These are phyloP conservation scores for Yponomeuta plumbellus DNA, from an alignment of 2,888 invertebrate species.

Conservation along the genomic window DNA sequence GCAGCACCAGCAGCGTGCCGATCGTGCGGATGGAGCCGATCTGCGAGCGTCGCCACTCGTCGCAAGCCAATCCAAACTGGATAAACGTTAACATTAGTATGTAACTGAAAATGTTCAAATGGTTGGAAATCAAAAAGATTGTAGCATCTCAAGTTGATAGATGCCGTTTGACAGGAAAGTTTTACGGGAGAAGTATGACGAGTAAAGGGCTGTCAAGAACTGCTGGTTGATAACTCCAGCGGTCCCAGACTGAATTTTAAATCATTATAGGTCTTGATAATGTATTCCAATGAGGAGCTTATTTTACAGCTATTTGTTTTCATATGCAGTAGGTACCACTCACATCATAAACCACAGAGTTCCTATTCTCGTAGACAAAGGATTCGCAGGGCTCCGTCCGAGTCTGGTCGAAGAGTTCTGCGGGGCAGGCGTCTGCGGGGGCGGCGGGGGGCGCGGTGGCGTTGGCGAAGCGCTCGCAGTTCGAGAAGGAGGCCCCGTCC, in stretches of 20 bases:
- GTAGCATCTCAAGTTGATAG: too few species aligned
- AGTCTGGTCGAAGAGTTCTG: conserved; percentile 42
- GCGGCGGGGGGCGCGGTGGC: conserved; percentile 23
- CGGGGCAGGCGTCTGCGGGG: conserved; percentile 42
- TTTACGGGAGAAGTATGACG: too few species aligned
- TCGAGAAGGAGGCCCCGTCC: conserved; percentile 40
- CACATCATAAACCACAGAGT: conserved; percentile 63
- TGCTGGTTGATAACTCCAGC: too few species aligned
- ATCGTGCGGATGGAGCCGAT: conserved; percentile 85
- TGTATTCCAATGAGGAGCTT: too few species aligned
- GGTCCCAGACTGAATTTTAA: too few species aligned
- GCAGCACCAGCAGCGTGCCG: conserved; percentile 83
- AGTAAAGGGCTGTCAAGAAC: too few species aligned
- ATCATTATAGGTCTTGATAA: too few species aligned
- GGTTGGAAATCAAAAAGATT: too few species aligned
- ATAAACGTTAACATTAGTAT: background rate
- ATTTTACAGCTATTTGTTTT: background rate
- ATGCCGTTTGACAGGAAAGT: too few species aligned
- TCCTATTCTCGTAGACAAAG: conserved; percentile 52
- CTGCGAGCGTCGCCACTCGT: conserved; percentile 83
- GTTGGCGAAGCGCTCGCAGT: conserved; percentile 47
- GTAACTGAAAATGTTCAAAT: background rate
- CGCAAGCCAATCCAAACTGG: conserved; percentile 80
- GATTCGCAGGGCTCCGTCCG: conserved; percentile 38
- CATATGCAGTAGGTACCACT: conserved; percentile 31